These are phyloP conservation scores for Dryobota labecula DNA, from an alignment of 2,888 invertebrate genomes.

Conservation along the genomic window DNA sequence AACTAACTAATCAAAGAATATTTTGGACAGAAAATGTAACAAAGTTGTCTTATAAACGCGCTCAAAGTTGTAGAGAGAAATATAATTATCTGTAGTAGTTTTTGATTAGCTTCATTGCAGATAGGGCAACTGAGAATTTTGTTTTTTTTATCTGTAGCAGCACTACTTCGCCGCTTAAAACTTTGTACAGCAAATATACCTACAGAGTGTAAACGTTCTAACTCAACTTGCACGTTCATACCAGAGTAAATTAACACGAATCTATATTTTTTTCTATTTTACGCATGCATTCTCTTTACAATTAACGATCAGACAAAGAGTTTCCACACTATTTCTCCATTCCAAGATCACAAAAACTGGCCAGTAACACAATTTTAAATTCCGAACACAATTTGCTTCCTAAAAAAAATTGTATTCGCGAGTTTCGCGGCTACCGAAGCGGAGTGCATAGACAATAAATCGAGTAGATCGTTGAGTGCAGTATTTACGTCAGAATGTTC, in stretches of 20 bases:
- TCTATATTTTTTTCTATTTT: constrained; percentile 26
- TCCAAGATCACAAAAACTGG: constrained; percentile 47
- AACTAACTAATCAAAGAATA: not conserved
- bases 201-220: constrained; percentile 27
- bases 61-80: not conserved
- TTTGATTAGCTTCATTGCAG: constrained; percentile 25
- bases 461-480: constrained; percentile 60
- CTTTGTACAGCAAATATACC: constrained; percentile 40
- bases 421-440: constrained; percentile 63
- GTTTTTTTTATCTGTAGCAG: constrained; percentile 29
- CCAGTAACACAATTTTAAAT: constrained; percentile 51
- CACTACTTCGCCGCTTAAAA: constrained; percentile 42
- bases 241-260: constrained; percentile 35
- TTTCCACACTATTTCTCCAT: constrained; percentile 59
- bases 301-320: constrained; percentile 51
- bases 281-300: constrained; percentile 46
- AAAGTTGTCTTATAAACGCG: not conserved
- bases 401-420: constrained; percentile 51
- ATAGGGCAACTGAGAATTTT: constrained; percentile 35
- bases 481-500: constrained; percentile 58
- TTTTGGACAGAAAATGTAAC: not conserved
- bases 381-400: constrained; percentile 53
- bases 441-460: constrained; percentile 62
- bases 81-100: constrained; percentile 3
- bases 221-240: constrained; percentile 19